These are phyloP conservation scores for Eurytoma californica DNA, from an alignment of 2,888 invertebrate genomes.

Conservation along the genomic window DNA sequence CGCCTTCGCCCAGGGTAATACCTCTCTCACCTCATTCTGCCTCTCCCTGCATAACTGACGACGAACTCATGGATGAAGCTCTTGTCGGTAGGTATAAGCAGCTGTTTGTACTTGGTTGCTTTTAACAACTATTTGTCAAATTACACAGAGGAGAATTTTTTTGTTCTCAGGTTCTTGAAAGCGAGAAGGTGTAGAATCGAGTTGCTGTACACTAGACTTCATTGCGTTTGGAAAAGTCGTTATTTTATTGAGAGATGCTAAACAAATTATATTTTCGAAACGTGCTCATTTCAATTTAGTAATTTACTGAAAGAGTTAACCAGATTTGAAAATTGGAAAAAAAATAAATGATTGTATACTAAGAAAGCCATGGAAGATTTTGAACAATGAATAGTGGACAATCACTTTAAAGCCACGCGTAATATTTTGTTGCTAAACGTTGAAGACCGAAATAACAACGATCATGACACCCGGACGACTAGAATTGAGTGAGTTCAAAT, in stretches of 20 bases:
- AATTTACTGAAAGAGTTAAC: no score
- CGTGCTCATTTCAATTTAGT: no score
- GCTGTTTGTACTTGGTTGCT: background rate
- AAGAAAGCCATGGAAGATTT: background rate
- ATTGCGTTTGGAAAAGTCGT: conserved; percentile 18
- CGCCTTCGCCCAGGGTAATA: conserved; percentile 81
- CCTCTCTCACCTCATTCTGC: conserved; percentile 83
- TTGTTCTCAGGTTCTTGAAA: conserved; percentile 52
- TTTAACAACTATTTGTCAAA: background rate
- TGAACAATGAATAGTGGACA: conserved; percentile 36
- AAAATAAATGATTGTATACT: background rate
- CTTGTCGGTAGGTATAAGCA: conserved; percentile 80
- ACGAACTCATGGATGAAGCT: conserved; percentile 93
- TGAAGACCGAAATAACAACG: background rate
- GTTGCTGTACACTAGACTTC: conserved; percentile 22
- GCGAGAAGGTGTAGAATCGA: conserved; percentile 27
- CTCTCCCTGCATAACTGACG: conserved; percentile 90
- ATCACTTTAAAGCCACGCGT: conserved; percentile 29
- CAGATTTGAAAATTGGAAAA: no score
- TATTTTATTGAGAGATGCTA: conserved; percentile 28
- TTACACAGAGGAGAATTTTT: background rate
- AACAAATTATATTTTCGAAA: conserved; percentile 45
- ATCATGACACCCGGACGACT: background rate
- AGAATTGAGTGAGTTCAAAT: conserved; percentile 6
- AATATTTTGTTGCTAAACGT: background rate